Percentiles rank a stretch among this genome's conserved stretches.
These are phyloP conservation scores for Hydropsyche betteni DNA, from an alignment of 2,888 invertebrate genomes.

Conservation along the genomic window DNA sequence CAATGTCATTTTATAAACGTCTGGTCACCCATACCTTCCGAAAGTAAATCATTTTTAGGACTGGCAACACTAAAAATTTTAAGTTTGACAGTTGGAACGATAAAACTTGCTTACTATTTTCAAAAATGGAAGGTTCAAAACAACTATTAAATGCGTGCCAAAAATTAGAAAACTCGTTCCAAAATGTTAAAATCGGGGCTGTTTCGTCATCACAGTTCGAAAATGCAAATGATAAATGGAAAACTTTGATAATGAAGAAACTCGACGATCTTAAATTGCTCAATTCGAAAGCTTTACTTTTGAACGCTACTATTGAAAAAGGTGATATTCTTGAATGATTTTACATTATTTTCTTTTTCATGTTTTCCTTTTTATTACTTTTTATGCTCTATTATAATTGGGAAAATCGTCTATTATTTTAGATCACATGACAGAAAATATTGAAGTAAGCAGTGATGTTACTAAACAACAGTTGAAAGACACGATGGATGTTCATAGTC, in stretches of 20 bases:
- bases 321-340: constrained; percentile 12
- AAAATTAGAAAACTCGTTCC: constrained; percentile 29
- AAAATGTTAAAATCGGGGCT: constrained; percentile 34
- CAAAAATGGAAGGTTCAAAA: constrained; percentile 31
- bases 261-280: constrained; percentile 43
- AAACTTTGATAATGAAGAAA: constrained; percentile 30
- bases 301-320: constrained; percentile 47
- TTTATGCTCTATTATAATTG: not conserved
- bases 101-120: not conserved
- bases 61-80: no score
- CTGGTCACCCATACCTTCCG: no score
- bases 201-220: constrained; percentile 35
- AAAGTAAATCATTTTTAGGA: no score
- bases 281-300: constrained; percentile 43
- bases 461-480: not conserved
- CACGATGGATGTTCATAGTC: constrained; percentile 6
- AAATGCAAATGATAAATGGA: constrained; percentile 39
- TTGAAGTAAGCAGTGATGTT: not conserved
- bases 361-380: not conserved
- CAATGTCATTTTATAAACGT: no score
- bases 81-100: no score
- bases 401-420: not conserved
- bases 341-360: not conserved
- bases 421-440: not conserved
- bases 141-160: constrained; percentile 15